A percentile compares a stretch with the other conserved stretches of the same genome.
These are phyloP conservation scores for Pegea sp. DNA, from an alignment of 23 tunicate genomes.

Conservation along the genomic window DNA sequence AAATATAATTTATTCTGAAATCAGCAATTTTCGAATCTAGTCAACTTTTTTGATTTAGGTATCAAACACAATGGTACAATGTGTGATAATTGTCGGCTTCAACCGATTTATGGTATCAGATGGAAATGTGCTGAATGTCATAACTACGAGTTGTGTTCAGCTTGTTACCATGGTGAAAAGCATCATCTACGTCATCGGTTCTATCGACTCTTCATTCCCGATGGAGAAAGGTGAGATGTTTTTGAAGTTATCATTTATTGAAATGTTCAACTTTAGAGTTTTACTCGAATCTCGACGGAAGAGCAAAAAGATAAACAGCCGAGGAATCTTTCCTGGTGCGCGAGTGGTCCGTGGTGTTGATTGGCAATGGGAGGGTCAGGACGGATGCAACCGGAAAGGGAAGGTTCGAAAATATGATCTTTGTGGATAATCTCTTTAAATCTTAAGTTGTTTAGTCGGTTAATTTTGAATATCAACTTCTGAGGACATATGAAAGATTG, in stretches of 20 bases:
- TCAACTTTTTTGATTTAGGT: slow-evolving; percentile 31
- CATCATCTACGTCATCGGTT: slow-evolving; percentile 84
- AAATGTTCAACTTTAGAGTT: too few species aligned
- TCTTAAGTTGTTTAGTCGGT: not conserved
- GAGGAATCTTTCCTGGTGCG: slow-evolving; percentile 94
- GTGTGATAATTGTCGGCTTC: slow-evolving; percentile 98
- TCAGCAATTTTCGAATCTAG: too few species aligned
- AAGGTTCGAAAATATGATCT: slow-evolving; percentile 19
- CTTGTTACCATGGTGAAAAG: slow-evolving; percentile 98
- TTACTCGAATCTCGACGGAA: slow-evolving; percentile 86
- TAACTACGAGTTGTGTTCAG: slow-evolving; percentile 94
- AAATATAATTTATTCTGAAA: not conserved
- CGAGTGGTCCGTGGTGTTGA: slow-evolving; percentile 92
- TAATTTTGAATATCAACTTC: too few species aligned
- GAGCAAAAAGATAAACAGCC: slow-evolving; percentile 75
- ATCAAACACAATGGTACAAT: slow-evolving; percentile 83
- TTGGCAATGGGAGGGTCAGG: slow-evolving; percentile 99
- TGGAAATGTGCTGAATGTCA: slow-evolving; percentile 99
- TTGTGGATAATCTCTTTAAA: not conserved
- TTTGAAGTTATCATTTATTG: too few species aligned
- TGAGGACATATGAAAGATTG: too few species aligned
- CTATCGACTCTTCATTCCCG: slow-evolving; percentile 73
- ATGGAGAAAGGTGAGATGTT: slow-evolving; percentile 82
- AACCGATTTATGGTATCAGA: slow-evolving; percentile 94
- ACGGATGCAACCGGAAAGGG: slow-evolving; percentile 94